Percentiles rank a stretch among this genome's conserved stretches.
These are phyloP conservation scores for Malurus melanocephalus DNA, from an alignment of 2,113 vertebrate genomes.

Conservation along the genomic window DNA sequence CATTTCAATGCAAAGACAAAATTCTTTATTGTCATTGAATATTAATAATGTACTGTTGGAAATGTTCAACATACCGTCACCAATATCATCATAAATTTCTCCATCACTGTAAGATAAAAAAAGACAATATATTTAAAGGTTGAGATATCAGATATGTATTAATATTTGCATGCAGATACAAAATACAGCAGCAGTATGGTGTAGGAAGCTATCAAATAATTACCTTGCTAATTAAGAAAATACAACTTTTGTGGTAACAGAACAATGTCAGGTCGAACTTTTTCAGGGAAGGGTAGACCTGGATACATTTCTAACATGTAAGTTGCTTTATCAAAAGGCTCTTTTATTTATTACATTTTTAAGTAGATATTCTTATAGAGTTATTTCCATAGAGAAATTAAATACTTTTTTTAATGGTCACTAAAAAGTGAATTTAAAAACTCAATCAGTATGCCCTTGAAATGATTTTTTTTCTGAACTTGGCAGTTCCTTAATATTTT, in stretches of 20 bases:
- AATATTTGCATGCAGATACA: neutral
- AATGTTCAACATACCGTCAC: constrained; percentile 80
- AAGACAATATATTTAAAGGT: constrained; percentile 5
- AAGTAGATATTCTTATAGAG: neutral
- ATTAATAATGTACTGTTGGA: neutral
- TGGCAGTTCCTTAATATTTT: neutral
- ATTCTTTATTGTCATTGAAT: neutral
- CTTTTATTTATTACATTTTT: neutral
- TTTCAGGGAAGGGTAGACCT: neutral
- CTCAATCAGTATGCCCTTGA: neutral
- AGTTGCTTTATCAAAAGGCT: neutral
- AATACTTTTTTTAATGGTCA: neutral
- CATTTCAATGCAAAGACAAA: neutral
- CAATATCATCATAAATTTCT: constrained; percentile 92
- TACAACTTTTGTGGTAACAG: neutral
- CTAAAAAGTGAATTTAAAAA: neutral
- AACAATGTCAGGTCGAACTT: neutral
- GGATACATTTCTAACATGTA: neutral
- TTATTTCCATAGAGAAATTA: neutral
- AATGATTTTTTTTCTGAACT: neutral
- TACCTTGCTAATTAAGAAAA: neutral
- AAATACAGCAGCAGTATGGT: neutral
- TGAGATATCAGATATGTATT: neutral
- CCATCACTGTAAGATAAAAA: constrained; percentile 77
- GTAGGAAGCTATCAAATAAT: neutral